Evolutionary conservation across 1,140 invertebrate species (phyloP).

Genomic region (Brachionus angularis): DNA sequence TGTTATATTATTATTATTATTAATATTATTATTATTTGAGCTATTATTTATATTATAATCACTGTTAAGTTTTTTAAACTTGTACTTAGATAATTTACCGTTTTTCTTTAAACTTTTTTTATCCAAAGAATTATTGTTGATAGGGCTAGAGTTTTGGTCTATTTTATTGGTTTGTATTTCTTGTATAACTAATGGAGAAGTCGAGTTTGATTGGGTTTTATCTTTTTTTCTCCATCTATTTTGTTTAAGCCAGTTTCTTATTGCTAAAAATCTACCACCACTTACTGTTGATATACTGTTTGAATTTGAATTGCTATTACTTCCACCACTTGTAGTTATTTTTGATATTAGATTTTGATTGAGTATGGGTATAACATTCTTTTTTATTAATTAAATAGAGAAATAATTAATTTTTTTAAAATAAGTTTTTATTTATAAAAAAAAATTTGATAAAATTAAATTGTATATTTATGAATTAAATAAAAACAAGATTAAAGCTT

Average conservation of each 20-base stretch:
- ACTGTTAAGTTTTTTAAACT: slow-evolving; percentile 23
- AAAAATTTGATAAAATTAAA: too few relatives aligned
- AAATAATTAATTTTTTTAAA: too few relatives aligned
- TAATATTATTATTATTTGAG: background rate
- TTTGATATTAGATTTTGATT: too few relatives aligned
- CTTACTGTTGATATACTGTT: slow-evolving; percentile 32
- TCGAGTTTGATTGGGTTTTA: slow-evolving; percentile 5
- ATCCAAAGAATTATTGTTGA: slow-evolving; percentile 15
- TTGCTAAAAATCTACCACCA: slow-evolving; percentile 38
- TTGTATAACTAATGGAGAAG: slow-evolving; percentile 24
- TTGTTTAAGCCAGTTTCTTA: slow-evolving; percentile 39
- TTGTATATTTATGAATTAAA: too few relatives aligned
- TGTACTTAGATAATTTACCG: slow-evolving; percentile 23
- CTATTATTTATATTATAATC: background rate
- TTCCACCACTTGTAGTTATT: too few relatives aligned
- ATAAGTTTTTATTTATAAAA: too few relatives aligned
- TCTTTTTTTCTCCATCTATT: slow-evolving; percentile 39
- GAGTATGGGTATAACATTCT: too few relatives aligned
- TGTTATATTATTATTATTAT: background rate
- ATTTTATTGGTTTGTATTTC: slow-evolving; percentile 23
- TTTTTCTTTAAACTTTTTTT: slow-evolving; percentile 31
- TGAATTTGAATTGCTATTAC: too few relatives aligned
- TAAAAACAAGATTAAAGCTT: too few relatives aligned
- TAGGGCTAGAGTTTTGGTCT: background rate
- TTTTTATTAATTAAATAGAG: too few relatives aligned